These are phyloP conservation scores for Pseudachorutes palmiensis DNA, from an alignment of 1,140 invertebrate species.

Conservation along the genomic window DNA sequence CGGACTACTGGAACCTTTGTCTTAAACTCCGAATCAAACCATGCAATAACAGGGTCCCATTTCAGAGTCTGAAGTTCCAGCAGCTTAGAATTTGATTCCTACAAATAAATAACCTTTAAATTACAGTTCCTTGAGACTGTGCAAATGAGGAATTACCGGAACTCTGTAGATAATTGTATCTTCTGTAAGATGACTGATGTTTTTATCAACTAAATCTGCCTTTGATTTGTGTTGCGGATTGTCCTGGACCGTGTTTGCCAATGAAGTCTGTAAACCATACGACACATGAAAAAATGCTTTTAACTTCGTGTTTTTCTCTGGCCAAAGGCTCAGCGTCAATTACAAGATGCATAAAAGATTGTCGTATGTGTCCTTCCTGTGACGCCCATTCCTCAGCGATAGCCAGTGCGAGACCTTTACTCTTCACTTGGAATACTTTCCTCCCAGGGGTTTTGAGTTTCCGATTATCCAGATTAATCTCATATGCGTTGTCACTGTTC, in stretches of 20 bases:
- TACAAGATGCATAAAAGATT: conserved; percentile 81
- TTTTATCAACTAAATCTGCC: conserved; percentile 63
- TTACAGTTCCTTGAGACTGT: neutral
- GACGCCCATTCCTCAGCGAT: conserved; percentile 85
- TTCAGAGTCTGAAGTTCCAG: conserved; percentile 63
- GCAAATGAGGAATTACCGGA: conserved; percentile 50
- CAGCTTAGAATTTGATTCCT: conserved; percentile 62
- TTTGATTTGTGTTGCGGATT: conserved; percentile 77
- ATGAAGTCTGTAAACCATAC: conserved; percentile 57
- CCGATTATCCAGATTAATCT: conserved; percentile 69
- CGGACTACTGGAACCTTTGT: conserved; percentile 61
- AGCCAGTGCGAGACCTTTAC: conserved; percentile 79
- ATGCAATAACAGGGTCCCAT: conserved; percentile 81
- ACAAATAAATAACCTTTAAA: neutral
- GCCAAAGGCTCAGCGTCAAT: conserved; percentile 20
- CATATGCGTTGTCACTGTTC: conserved; percentile 51
- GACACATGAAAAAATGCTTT: conserved; percentile 1
- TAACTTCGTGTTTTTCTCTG: neutral
- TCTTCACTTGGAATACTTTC: conserved; percentile 63
- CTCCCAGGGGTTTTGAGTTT: conserved; percentile 83
- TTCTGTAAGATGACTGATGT: conserved; percentile 73
- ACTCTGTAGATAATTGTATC: conserved; percentile 77
- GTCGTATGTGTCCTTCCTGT: conserved; percentile 68
- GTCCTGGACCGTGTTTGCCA: conserved; percentile 82
- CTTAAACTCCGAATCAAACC: conserved; percentile 73